phyloP scores from a whole-genome alignment of 1,140 invertebrate genomes.

The Vollenhovia emeryi region DNA sequence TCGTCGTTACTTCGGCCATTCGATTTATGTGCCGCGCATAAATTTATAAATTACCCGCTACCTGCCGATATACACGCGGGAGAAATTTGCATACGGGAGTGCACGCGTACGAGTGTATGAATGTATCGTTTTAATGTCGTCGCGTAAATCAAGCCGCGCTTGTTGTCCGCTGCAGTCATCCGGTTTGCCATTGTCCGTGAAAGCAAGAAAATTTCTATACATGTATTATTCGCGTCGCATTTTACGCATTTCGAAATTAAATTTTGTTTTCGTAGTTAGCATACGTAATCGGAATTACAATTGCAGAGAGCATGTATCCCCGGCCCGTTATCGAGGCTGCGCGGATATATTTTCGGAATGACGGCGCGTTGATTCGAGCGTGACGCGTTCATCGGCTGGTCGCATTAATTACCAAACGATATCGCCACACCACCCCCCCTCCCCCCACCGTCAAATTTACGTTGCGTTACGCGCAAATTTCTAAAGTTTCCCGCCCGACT shows the following conservation, averaged over 20 bases:
- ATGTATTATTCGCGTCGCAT: neutral
- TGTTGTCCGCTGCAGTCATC: slow-evolving; percentile 30
- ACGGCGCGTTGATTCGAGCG: neutral
- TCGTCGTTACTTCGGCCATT: neutral
- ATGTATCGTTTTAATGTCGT: slow-evolving; percentile 42
- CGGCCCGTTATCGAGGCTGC: neutral
- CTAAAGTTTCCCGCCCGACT: neutral
- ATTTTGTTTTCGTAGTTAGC: slow-evolving; percentile 6
- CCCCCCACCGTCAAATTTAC: neutral
- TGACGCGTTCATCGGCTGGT: neutral
- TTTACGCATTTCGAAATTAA: slow-evolving; percentile 38
- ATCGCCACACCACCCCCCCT: neutral
- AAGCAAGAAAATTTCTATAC: slow-evolving; percentile 18
- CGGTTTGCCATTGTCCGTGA: neutral
- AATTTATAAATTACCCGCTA: slow-evolving; percentile 56
- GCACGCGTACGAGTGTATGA: slow-evolving; percentile 17
- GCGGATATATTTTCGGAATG: neutral
- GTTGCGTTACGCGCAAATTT: neutral
- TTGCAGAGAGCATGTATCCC: neutral
- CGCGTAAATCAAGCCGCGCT: slow-evolving; percentile 51
- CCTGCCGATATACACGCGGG: slow-evolving; percentile 7
- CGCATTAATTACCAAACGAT: slow-evolving; percentile 8
- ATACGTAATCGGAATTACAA: slow-evolving; percentile 27
- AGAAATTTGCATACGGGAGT: slow-evolving; percentile 41
- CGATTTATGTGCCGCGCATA: slow-evolving; percentile 43